Evolutionary conservation across 2,888 invertebrate genomes (phyloP), one percentile per base, ranked within the genome.

Genomic region (Ischnura elegans): DNA sequence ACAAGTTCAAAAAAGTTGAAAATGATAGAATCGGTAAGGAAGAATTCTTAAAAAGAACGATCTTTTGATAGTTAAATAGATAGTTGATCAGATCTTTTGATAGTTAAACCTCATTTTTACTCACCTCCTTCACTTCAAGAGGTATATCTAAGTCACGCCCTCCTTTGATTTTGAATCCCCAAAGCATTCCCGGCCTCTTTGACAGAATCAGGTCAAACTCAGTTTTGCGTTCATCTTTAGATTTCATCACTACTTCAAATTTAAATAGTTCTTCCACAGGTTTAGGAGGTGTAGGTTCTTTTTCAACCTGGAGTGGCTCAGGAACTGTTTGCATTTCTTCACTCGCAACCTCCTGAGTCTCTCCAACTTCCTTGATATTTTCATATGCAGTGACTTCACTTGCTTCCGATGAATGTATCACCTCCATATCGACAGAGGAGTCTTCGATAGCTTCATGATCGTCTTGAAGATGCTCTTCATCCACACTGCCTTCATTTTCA

Each of bases 61-160:
- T n/a, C n/a, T n/a, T n/a, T n/a, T n/a, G n/a, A n/a, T n/a, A n/a
- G n/a, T n/a, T n/a, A n/a, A n/a, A n/a, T n/a, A n/a, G n/a, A n/a
- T n/a, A n/a, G n/a, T n/a, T n/a, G n/a, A n/a, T n/a, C n/a, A n/a
- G n/a, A n/a, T n/a, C n/a, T n/a, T n/a, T n/a, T n/a, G n/a, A n/a
- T n/a, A n/a, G n/a, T n/a, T n/a, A n/a, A n/a, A n/a, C n/a, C n/a
- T n/a, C n/a, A n/a, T n/a, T n/a, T 42, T 29, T 0, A 90, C 90
- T 90, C 61, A 90, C 90, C 90, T 42, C 61, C 16, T 61, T 90
- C 2, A 90, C 43, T 43, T 90, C 90, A 43, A 61, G 90, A 90
- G 90, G 90, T n/a, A 90, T 66, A 61, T 90, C 90, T 61, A 90
- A 90, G 61, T 90, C 90, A 43, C 90, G 61, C 61, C 90, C 90